Evolutionary conservation across 2,797 vertebrate species (phyloP), one percentile per base, ranked within the genome.

Genomic region (Poeciliopsis presidionis): DNA sequence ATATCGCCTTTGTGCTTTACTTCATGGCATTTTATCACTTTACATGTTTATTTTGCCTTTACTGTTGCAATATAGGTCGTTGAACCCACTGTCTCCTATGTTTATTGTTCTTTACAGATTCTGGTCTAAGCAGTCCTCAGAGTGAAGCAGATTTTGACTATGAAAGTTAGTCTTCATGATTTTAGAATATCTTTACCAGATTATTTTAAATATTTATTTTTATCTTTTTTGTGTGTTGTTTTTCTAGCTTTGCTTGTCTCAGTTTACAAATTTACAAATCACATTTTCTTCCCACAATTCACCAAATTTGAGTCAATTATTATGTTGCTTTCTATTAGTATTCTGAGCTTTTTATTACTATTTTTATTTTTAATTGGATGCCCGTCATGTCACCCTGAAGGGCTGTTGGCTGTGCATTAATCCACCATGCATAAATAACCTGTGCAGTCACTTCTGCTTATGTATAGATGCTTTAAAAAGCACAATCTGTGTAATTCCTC

Each of bases 21-120:
- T 77, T 81, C 33, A 77, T 84, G 43, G 67, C 83, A 49, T 87
- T 90, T 84, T 76, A 79, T 89, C 61, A 77, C 87, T 84, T 86
- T 82, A 77, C 84, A 80, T 73, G 83, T 84, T 81, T n/a, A 55
- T 93, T 91, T 88, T 80, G 88, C 90, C 81, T 87, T 33, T 79
- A 90, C 69, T 93, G 91, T 92, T 90, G 91, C 91, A 88, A 88
- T 93, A 78, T 61, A 82, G 89, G 81, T 30, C 83, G 87, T 85
- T 91, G 72, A 82, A 91, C 85, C 72, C 71, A 81, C 95, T 91
- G 95, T 93, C 96, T 95, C 94, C 94, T 95, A 83, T 95, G 94
- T 97, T 96, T 98, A 95, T 96, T 97, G 95, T 98, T 95, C 95
- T 97, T 96, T 96, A 95, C 97, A 98, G 98, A 98, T 98, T 98